These are phyloP conservation scores for Ailurus styani DNA, from an alignment of 2,113 vertebrate species.

Conservation along the genomic window DNA sequence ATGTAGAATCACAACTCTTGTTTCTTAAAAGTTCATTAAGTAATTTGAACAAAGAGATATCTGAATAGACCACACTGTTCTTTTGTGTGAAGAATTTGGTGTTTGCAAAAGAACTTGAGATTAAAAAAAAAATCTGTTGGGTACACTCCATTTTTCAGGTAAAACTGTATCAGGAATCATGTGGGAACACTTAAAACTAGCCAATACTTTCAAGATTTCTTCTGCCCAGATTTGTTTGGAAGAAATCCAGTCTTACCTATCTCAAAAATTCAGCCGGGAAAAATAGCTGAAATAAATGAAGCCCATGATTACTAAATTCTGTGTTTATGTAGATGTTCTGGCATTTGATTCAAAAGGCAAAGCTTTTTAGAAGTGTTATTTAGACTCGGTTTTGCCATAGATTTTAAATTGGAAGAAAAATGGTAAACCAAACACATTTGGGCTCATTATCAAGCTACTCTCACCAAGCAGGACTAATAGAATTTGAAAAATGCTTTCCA, in stretches of 20 bases:
- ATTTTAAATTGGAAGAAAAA: conserved; percentile 24
- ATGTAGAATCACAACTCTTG: neutral
- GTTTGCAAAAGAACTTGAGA: conserved; percentile 26
- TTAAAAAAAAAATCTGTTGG: neutral
- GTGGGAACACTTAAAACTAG: conserved; percentile 36
- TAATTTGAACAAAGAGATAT: conserved; percentile 32
- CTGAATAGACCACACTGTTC: conserved; percentile 7
- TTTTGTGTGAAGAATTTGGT: neutral
- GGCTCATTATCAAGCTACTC: neutral
- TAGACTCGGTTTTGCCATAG: neutral
- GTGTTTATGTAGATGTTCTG: conserved; percentile 44
- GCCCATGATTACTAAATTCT: neutral
- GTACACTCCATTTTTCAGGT: conserved; percentile 37
- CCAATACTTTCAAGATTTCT: conserved; percentile 31
- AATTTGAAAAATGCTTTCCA: conserved; percentile 16
- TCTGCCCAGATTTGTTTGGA: conserved; percentile 40
- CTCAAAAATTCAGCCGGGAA: conserved; percentile 42
- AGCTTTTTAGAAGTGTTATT: conserved; percentile 1
- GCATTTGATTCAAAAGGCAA: conserved; percentile 1
- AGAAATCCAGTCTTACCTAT: conserved; percentile 23
- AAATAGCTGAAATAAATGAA: conserved; percentile 32
- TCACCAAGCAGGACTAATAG: neutral
- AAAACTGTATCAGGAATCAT: conserved; percentile 45
- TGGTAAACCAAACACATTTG: neutral
- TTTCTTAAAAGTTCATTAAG: neutral